These are phyloP conservation scores for Bursaphelenchus mucronatus DNA, from an alignment of 1,140 invertebrate genomes.

Conservation along the genomic window DNA sequence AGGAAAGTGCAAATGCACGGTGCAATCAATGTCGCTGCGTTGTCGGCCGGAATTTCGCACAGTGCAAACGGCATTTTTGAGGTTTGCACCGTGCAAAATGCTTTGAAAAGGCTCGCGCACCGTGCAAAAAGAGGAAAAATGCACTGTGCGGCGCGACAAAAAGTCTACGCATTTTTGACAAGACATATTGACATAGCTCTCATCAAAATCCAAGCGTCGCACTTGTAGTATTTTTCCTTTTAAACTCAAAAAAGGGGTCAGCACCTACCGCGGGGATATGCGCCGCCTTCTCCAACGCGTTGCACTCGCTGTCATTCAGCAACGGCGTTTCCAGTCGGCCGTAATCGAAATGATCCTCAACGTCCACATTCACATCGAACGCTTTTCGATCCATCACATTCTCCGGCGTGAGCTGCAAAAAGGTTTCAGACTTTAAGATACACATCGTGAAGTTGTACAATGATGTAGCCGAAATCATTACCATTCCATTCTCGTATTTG, in stretches of 20 bases:
- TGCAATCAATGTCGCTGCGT: too few relatives aligned
- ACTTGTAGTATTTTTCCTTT: too few relatives aligned
- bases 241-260: constrained; percentile 12
- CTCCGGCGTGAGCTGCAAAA: constrained; percentile 44
- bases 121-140: too few relatives aligned
- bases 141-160: too few relatives aligned
- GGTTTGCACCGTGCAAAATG: too few relatives aligned
- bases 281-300: constrained; percentile 19
- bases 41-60: too few relatives aligned
- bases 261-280: constrained; percentile 7
- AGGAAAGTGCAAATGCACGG: too few relatives aligned
- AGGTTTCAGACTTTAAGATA: constrained; percentile 13
- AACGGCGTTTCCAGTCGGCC: constrained; percentile 18
- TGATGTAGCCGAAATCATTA: constrained; percentile 1
- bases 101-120: too few relatives aligned
- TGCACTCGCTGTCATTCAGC: constrained; percentile 31
- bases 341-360: constrained; percentile 45
- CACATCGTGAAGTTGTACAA: neutral
- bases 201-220: too few relatives aligned
- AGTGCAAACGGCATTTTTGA: too few relatives aligned
- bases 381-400: constrained; percentile 28
- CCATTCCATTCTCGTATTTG: constrained; percentile 29
- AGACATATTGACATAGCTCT: too few relatives aligned
- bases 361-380: constrained; percentile 31
- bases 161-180: too few relatives aligned